phyloP scores from a whole-genome alignment of 2,113 vertebrate genomes.

The Saguinus midas region DNA sequence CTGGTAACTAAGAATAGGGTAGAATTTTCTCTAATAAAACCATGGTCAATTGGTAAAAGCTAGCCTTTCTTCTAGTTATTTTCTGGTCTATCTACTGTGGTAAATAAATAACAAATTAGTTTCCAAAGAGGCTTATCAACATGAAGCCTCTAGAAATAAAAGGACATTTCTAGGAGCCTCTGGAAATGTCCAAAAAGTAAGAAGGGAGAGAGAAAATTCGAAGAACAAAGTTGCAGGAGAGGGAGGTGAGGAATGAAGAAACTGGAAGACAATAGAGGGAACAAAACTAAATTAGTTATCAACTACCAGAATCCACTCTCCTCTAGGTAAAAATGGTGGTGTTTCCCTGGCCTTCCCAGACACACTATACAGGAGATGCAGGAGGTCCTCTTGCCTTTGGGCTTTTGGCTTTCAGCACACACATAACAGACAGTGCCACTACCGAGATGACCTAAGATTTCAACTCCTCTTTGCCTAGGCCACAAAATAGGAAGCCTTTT shows the following conservation, averaged over 20 bases:
- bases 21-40: slow-evolving; percentile 16
- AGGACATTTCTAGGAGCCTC: neutral
- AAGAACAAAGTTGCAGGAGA: neutral
- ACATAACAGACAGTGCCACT: neutral
- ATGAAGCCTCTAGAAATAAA: neutral
- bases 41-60: neutral
- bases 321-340: neutral
- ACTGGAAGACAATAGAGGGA: neutral
- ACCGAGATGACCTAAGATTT: neutral
- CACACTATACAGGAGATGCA: neutral
- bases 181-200: neutral
- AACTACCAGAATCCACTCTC: neutral
- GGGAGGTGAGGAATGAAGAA: neutral
- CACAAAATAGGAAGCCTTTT: neutral
- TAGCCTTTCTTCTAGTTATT: neutral
- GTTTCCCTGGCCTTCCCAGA: neutral
- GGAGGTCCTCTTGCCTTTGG: neutral
- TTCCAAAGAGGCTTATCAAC: neutral
- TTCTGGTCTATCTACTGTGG: neutral
- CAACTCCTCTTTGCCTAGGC: neutral
- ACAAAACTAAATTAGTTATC: neutral
- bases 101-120: slow-evolving; percentile 9
- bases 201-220: neutral
- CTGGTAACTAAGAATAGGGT: neutral
- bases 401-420: neutral